Base-by-base conservation (phyloP, 1,140 invertebrate genomes). In the Pogonomyrmex californicus region DNA sequence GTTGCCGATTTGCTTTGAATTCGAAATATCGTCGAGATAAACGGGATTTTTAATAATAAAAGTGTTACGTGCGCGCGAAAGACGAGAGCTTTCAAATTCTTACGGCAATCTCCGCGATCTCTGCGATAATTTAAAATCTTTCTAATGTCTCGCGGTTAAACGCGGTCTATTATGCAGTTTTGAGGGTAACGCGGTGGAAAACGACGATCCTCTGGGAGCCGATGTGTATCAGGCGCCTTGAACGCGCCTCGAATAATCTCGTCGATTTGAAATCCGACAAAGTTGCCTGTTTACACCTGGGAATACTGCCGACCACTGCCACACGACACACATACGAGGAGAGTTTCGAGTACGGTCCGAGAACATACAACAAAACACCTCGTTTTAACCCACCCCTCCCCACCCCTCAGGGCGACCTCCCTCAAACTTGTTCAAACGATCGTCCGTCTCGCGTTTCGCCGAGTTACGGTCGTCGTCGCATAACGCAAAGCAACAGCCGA, bases 381-480 rank as follows among this genome's bases (percentile, higher is more conserved):
- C 83, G 87, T 89, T 86, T n/a, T 76, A 56, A 62, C 54, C 36
- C n/a, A 47, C 23, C 71, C n/a, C 51, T 56, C 41, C 44, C 44
- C 44, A n/a, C n/a, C n/a, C n/a, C n/a, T n/a, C n/a, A n/a, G 44
- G 14, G 51, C 60, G 56, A 73, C 81, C 49, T 41, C 60, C 49
- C 36, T 77, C 83, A 47, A 85, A 76, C 51, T 88, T 41, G 70
- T 44, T 73, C 38, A 44, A 89, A 89, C 78, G 88, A 58, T 56
- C 85, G 78, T 68, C 60, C 78, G 41, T 65, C 23, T 75, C 58
- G 36, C 85, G 77, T 90, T 86, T 86, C 85, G 56, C 68, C 77
- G 76, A 81, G 88, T 86, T 86, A 86, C 87, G 85, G 66, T 83
- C 77, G 63, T n/a, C n/a, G n/a, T 17, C 41, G 73, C 79, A 70